Conservation (phyloP, 2,113 vertebrate species). For the Amphilophus citrinellus region DNA sequence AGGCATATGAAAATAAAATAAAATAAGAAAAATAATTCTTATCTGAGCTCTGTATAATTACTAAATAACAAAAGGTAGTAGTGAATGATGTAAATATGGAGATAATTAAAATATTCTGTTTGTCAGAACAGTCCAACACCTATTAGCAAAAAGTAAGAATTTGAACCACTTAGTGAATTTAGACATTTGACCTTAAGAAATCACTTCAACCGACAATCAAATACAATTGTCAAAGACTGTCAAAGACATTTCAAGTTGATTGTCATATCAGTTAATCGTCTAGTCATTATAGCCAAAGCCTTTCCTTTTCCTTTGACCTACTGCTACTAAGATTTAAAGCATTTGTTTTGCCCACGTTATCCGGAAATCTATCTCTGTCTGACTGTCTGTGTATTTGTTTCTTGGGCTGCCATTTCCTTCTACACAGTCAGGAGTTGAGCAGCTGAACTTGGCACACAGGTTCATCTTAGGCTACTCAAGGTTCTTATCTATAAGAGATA, state of each 20-base stretch:
- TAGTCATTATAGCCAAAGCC: neutral
- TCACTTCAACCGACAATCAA: neutral
- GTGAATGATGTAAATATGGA: neutral
- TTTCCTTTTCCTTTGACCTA: neutral
- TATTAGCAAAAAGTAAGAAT: neutral
- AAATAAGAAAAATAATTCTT: neutral
- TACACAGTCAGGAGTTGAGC: neutral
- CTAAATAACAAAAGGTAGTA: neutral
- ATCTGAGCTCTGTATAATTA: neutral
- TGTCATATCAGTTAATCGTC: neutral
- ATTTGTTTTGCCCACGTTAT: neutral
- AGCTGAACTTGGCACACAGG: neutral
- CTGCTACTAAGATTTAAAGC: neutral
- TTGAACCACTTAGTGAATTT: fast-evolving
- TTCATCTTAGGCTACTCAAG: neutral
- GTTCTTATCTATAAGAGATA: neutral
- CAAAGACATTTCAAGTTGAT: neutral
- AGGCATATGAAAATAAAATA: neutral
- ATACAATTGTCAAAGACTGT: neutral
- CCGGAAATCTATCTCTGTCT: neutral
- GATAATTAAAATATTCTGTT: neutral
- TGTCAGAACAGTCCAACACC: neutral
- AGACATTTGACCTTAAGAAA: neutral
- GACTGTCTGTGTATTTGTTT: neutral
- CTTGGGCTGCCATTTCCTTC: neutral